A percentile compares a stretch with the other conserved stretches of the same genome.
Evolutionary conservation across 30 jellyfish, hydroid and myxozoan species (phyloP).

Genomic region (Catostylus mosaicus): DNA sequence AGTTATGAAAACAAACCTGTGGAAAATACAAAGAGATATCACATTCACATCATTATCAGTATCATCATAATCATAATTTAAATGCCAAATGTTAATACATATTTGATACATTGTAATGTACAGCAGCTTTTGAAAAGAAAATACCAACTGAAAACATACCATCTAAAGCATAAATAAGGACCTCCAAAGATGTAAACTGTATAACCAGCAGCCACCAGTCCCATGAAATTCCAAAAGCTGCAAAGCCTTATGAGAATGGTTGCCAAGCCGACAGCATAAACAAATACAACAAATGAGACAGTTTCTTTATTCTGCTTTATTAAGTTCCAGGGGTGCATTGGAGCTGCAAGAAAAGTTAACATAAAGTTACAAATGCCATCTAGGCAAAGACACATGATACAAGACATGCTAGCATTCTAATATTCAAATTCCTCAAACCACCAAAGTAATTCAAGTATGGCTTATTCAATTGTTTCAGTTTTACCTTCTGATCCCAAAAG

Average conservation of each 20-base stretch:
- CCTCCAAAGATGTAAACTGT: constrained; percentile 71
- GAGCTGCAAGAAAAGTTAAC: constrained; percentile 58
- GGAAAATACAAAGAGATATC: too few relatives aligned
- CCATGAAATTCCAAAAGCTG: constrained; percentile 75
- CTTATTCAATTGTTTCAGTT: neutral
- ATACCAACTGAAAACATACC: constrained; percentile 38
- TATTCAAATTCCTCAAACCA: neutral
- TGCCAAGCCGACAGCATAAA: constrained; percentile 60
- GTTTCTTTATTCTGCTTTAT: constrained; percentile 74
- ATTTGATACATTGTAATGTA: too few relatives aligned
- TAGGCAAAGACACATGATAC: too few relatives aligned
- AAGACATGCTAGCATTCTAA: too few relatives aligned
- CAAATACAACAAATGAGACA: constrained; percentile 77
- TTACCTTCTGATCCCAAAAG: constrained; percentile 57
- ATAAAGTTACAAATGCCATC: neutral
- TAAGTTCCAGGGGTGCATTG: constrained; percentile 84
- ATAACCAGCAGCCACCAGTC: constrained; percentile 61
- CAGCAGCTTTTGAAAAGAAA: too few relatives aligned
- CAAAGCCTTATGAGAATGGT: constrained; percentile 64
- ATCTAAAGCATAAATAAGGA: constrained; percentile 76
- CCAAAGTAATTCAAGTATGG: neutral
- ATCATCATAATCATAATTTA: too few relatives aligned
- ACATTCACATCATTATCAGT: too few relatives aligned
- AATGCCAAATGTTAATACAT: too few relatives aligned
- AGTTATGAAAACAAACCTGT: constrained; percentile 79